Percentiles rank a stretch among this genome's conserved stretches.
Conservation (phyloP, 2,113 vertebrate genomes). For the Spea multiplicata region DNA sequence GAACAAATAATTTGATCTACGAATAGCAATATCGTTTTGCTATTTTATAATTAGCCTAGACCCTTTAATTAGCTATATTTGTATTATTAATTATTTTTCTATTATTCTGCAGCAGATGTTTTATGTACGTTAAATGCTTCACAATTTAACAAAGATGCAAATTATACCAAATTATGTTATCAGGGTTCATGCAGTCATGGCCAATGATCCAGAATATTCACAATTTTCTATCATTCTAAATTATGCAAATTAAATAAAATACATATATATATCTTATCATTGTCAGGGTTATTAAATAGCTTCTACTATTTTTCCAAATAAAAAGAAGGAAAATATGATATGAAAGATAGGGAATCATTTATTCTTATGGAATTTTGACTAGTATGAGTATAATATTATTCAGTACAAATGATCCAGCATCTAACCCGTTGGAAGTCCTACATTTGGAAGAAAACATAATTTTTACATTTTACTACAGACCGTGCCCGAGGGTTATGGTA, state of each 20-base stretch:
- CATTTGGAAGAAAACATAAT: constrained; percentile 25
- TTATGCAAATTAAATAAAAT: background rate
- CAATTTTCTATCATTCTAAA: constrained; percentile 3
- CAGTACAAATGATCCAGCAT: background rate
- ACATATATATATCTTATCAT: background rate
- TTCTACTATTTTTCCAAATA: background rate
- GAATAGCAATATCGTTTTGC: too few relatives aligned
- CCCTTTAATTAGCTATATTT: too few relatives aligned
- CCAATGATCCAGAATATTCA: background rate
- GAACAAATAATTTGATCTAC: too few relatives aligned
- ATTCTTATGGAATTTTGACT: background rate
- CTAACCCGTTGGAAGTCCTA: background rate
- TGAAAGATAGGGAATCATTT: background rate
- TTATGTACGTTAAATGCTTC: too few relatives aligned
- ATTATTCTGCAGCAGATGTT: too few relatives aligned
- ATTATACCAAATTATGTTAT: too few relatives aligned
- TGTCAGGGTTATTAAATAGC: background rate
- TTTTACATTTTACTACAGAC: constrained; percentile 32
- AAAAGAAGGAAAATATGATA: background rate
- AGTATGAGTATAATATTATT: background rate
- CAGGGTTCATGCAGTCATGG: background rate
- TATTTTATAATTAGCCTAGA: too few relatives aligned
- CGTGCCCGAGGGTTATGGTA: constrained; percentile 28
- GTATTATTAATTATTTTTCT: too few relatives aligned
- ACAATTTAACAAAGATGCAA: too few relatives aligned